Evolutionary conservation across 2,888 invertebrate species (phyloP), one percentile per base, ranked within the genome.

Genomic region (Melanotus villosus): DNA sequence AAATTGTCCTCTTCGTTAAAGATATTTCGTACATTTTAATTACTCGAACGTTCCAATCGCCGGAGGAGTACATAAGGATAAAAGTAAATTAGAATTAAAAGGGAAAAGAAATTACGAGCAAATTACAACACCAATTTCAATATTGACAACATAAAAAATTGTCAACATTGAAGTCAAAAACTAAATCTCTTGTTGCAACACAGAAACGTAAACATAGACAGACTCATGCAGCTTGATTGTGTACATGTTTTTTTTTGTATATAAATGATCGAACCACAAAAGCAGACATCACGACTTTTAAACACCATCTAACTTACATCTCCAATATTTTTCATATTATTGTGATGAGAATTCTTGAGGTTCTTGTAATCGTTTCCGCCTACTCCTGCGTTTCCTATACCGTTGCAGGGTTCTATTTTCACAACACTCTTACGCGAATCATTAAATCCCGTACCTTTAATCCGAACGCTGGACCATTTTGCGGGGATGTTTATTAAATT

Each of bases 381-480:
- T 62, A 78, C 72, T 10, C 76, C 80, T 64, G 77, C 76, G 14
- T 77, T 80, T 41, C 81, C 77, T 58, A 85, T 78, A 76, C 90
- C 90, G 82, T 90, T 90, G 85, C 89, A 90, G 74, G 89, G 88
- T 85, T 90, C 90, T 76, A 90, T 87, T 80, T 89, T 89, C 75
- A 90, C 89, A 77, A 89, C 85, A 82, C 89, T 89, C 82, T 88
- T 89, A 80, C 89, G 86, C 76, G 89, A 89, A 81, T 90, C 90
- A 75, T 89, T 88, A 82, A 87, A 89, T 74, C 89, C 88, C 73
- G 89, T 89, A 79, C 90, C 90, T 81, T 87, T 88, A 73, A 90
- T 89, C 74, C 90, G 86, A 76, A 90, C 90, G 75, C 90, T 90
- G 76, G 89, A 89, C 86, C 90, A 90, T 85, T 89, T 89, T 58